A percentile compares a stretch with the other conserved stretches of the same genome.
These are phyloP conservation scores for Podotricha telesiphe DNA, from an alignment of 2,888 invertebrate genomes.

Conservation along the genomic window DNA sequence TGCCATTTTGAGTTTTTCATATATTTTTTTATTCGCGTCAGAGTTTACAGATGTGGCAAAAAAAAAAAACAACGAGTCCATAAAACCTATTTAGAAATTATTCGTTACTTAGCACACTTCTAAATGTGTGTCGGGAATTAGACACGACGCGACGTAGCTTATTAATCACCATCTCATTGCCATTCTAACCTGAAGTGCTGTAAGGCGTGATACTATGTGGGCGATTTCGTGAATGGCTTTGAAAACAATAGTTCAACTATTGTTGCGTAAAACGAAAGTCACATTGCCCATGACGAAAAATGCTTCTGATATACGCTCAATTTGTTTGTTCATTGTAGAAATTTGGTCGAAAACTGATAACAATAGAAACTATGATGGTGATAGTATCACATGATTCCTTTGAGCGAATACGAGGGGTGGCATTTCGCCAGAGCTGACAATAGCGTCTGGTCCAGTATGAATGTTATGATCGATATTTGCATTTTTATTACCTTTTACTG, in stretches of 20 bases:
- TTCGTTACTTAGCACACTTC: conserved; percentile 40
- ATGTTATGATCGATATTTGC: conserved; percentile 68
- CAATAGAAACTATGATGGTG: conserved; percentile 50
- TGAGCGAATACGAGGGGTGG: conserved; percentile 57
- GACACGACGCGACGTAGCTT: conserved; percentile 47
- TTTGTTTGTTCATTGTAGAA: conserved; percentile 22
- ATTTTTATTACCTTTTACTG: conserved; percentile 61
- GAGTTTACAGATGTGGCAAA: not conserved
- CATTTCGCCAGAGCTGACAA: conserved; percentile 65
- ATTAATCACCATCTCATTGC: conserved; percentile 62
- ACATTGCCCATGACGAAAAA: conserved; percentile 34
- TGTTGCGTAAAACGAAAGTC: conserved; percentile 51
- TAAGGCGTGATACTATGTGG: conserved; percentile 55
- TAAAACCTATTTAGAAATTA: conserved; percentile 48
- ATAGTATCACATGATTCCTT: conserved; percentile 53
- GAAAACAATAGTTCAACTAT: conserved; percentile 62
- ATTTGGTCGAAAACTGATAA: conserved; percentile 42
- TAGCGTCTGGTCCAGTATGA: conserved; percentile 59
- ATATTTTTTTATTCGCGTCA: not conserved
- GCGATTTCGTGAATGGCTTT: conserved; percentile 58
- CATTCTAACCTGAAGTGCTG: conserved; percentile 57
- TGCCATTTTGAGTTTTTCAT: not conserved
- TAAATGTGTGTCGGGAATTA: conserved; percentile 46
- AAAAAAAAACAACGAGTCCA: not conserved
- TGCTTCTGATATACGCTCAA: not conserved